phyloP scores from a whole-genome alignment of 2,113 vertebrate species.

The Laticauda colubrina region DNA sequence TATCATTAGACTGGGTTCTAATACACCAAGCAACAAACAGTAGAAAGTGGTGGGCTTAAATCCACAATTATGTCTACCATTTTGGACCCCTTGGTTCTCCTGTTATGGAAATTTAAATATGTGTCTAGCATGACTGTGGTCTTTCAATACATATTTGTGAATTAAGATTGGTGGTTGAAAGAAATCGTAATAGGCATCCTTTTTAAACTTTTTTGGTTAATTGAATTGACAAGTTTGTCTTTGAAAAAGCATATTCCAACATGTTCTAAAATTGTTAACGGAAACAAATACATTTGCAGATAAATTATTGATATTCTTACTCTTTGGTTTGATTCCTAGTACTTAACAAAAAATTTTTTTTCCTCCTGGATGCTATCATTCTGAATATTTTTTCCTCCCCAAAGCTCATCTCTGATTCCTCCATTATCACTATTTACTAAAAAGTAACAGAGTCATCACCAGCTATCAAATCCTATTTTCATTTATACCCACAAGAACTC shows the following conservation, averaged over 20 bases:
- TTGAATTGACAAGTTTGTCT: background rate
- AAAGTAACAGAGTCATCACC: background rate
- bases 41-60: background rate
- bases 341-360: background rate
- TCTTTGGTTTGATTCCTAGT: background rate
- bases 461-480: background rate
- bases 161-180: background rate
- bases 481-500: background rate
- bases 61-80: background rate
- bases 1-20: background rate
- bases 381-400: background rate
- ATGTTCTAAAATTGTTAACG: background rate
- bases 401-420: background rate
- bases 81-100: background rate
- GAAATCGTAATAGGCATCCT: background rate
- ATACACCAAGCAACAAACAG: background rate
- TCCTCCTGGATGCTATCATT: background rate
- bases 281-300: background rate
- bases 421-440: background rate
- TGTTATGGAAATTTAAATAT: background rate
- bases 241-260: background rate
- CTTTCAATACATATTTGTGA: background rate
- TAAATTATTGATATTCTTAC: background rate
- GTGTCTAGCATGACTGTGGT: conserved; percentile 37
- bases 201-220: conserved; percentile 22